These are phyloP conservation scores for Xylocopa sonorina DNA, from an alignment of 1,140 invertebrate genomes.

Conservation along the genomic window DNA sequence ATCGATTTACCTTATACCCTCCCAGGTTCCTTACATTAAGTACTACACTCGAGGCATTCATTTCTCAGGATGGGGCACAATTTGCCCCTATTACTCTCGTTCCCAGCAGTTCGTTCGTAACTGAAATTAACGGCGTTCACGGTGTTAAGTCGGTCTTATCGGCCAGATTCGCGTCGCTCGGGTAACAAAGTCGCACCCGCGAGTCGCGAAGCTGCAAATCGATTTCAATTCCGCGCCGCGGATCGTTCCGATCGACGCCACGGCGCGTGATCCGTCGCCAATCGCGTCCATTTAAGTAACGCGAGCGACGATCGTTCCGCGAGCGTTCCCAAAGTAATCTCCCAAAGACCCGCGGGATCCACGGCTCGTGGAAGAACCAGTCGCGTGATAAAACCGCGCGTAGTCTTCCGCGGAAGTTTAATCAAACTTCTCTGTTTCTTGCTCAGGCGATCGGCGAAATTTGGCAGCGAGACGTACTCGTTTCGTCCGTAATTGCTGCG, in stretches of 20 bases:
- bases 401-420: constrained; percentile 23
- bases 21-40: background rate
- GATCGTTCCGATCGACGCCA: background rate
- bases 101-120: background rate
- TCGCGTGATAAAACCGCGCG: background rate
- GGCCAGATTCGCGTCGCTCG: background rate
- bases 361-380: background rate
- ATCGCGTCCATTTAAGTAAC: background rate
- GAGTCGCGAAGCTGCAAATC: background rate
- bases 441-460: constrained; percentile 11
- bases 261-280: background rate
- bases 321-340: background rate
- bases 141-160: background rate
- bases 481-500: constrained; percentile 39
- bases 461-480: constrained; percentile 22
- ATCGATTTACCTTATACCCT: background rate
- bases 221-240: background rate
- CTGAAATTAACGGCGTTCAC: background rate
- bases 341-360: background rate
- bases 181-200: background rate
- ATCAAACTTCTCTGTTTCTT: constrained; percentile 40
- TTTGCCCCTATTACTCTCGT: background rate
- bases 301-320: background rate
- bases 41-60: background rate
- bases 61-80: background rate